These are phyloP conservation scores for Drosophila lacicola DNA, from an alignment of 2,888 invertebrate genomes.

Conservation along the genomic window DNA sequence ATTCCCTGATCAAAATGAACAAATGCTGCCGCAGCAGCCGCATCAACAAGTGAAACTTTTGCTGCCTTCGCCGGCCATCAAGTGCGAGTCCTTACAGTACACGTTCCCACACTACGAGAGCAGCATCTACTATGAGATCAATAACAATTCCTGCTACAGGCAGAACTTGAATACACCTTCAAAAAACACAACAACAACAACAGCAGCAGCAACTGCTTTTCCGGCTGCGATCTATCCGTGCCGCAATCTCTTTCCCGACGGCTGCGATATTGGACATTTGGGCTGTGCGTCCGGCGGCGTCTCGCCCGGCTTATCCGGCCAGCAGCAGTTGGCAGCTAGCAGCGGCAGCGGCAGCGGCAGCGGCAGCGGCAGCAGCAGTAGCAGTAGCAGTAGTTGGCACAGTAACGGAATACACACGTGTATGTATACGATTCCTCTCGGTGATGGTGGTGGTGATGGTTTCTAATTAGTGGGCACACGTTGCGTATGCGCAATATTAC, in stretches of 20 bases:
- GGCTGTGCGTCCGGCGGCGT: constrained; percentile 42
- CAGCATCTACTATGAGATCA: constrained; percentile 70
- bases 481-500: constrained; percentile 67
- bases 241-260: constrained; percentile 81
- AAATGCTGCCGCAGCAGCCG: constrained; percentile 41
- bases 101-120: constrained; percentile 37
- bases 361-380: constrained; percentile 21
- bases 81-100: constrained; percentile 63
- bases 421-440: constrained; percentile 52
- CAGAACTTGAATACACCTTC: constrained; percentile 63
- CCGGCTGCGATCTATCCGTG: constrained; percentile 79
- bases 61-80: constrained; percentile 55
- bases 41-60: constrained; percentile 29
- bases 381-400: constrained; percentile 43
- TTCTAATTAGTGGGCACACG: constrained; percentile 54
- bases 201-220: constrained; percentile 24
- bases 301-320: constrained; percentile 22
- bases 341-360: constrained; percentile 2
- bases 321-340: constrained; percentile 26
- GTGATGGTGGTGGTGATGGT: constrained; percentile 31
- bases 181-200: not conserved
- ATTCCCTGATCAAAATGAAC: constrained; percentile 22
- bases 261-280: constrained; percentile 79
- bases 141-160: constrained; percentile 75
- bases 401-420: constrained; percentile 68